These are phyloP conservation scores for Dendroctonus ponderosae DNA, from an alignment of 1,140 invertebrate genomes.

Conservation along the genomic window DNA sequence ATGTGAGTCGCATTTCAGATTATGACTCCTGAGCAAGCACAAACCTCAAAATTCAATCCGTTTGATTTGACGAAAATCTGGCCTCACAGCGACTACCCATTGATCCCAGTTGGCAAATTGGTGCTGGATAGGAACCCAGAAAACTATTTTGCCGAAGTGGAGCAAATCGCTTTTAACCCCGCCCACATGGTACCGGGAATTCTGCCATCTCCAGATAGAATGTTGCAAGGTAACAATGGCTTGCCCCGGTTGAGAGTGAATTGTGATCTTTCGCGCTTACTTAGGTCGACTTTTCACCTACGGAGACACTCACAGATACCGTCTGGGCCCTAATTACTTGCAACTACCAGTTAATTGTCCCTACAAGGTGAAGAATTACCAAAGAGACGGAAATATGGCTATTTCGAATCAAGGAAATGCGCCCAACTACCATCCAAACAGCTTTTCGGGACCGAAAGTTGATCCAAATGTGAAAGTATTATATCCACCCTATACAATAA, in stretches of 20 bases:
- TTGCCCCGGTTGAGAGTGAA: constrained; percentile 37
- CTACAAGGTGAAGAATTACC: constrained; percentile 69
- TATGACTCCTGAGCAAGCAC: constrained; percentile 67
- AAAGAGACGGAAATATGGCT: constrained; percentile 74
- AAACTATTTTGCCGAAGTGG: constrained; percentile 85
- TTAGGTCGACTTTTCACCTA: constrained; percentile 76
- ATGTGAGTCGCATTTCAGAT: constrained; percentile 41
- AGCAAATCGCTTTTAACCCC: constrained; percentile 86
- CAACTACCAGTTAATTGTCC: constrained; percentile 90
- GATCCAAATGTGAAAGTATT: constrained; percentile 55
- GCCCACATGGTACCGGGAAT: constrained; percentile 85
- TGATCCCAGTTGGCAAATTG: constrained; percentile 82
- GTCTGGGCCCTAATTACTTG: constrained; percentile 83
- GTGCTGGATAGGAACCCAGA: constrained; percentile 78
- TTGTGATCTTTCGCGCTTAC: not conserved
- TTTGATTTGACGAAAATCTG: constrained; percentile 87
- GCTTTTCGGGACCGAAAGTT: constrained; percentile 71
- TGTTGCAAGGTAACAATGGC: constrained; percentile 68
- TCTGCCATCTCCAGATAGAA: constrained; percentile 82
- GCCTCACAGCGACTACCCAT: constrained; percentile 75
- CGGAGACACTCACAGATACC: constrained; percentile 81
- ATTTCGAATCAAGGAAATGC: constrained; percentile 64
- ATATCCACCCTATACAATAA: constrained; percentile 55
- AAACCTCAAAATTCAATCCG: constrained; percentile 69
- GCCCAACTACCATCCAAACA: constrained; percentile 89